A percentile compares a stretch with the other conserved stretches of the same genome.
These are phyloP conservation scores for Lysandra bellargus DNA, from an alignment of 2,888 invertebrate species.

Conservation along the genomic window DNA sequence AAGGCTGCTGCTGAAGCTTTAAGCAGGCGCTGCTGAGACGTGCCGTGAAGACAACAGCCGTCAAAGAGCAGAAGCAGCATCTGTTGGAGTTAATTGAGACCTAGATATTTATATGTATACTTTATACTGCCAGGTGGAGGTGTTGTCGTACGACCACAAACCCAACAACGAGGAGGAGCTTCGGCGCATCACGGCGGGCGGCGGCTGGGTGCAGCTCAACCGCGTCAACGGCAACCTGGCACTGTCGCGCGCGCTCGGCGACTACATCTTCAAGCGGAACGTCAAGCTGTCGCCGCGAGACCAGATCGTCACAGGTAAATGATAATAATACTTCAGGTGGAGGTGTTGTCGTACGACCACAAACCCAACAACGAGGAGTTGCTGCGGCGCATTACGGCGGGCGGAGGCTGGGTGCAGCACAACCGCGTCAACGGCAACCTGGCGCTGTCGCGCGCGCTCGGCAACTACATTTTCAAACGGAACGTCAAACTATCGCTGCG, in stretches of 20 bases:
- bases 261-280: conserved; percentile 97
- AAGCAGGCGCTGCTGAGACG: no score
- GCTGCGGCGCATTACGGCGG: conserved; percentile 92
- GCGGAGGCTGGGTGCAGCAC: conserved; percentile 98
- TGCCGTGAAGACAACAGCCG: no score
- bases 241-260: conserved; percentile 96
- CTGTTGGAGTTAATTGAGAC: no score
- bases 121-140: conserved; percentile 72
- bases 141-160: conserved; percentile 96
- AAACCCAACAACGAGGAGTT: conserved; percentile 96
- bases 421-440: conserved; percentile 99
- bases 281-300: conserved; percentile 91
- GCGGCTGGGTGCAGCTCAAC: conserved; percentile 98
- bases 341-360: conserved; percentile 93
- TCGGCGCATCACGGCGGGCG: conserved; percentile 94
- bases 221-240: conserved; percentile 99
- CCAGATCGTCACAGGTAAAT: conserved; percentile 96
- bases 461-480: conserved; percentile 97
- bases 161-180: conserved; percentile 94
- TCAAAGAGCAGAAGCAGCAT: no score
- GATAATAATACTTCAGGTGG: conserved; percentile 60
- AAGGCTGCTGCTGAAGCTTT: no score
- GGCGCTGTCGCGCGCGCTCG: conserved; percentile 96
- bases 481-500: conserved; percentile 92
- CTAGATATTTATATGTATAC: not conserved